Evolutionary conservation across 2,797 vertebrate genomes (phyloP).

Genomic region (Parauchenoglanis punctatus): DNA sequence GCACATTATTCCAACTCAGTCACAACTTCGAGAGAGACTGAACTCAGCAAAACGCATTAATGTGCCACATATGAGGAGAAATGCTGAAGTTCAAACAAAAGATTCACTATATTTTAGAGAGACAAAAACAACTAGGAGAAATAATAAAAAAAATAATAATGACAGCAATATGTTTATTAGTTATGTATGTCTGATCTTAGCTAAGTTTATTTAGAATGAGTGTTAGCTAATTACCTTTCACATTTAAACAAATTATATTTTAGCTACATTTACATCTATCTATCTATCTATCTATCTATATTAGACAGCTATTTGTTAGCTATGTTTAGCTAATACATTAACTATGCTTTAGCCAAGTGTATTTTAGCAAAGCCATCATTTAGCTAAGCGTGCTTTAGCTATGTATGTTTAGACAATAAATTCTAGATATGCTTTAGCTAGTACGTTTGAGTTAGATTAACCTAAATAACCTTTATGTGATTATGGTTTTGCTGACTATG

Average conservation of each 20-base stretch:
- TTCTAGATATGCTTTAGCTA: background rate
- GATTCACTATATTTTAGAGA: too few species aligned
- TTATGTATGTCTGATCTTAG: background rate
- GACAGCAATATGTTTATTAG: background rate
- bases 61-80: background rate
- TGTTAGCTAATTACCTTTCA: background rate
- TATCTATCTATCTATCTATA: background rate
- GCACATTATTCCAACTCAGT: slow-evolving; percentile 11
- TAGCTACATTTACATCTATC: background rate
- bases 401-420: background rate
- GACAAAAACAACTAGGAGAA: background rate
- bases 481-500: background rate
- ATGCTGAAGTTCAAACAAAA: background rate
- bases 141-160: background rate
- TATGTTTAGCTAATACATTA: background rate
- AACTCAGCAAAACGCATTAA: background rate
- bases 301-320: background rate
- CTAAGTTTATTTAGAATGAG: background rate
- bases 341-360: background rate
- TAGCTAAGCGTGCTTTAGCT: background rate
- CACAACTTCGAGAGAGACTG: background rate
- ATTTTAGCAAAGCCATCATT: background rate
- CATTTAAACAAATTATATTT: background rate
- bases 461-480: background rate
- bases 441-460: background rate